phyloP scores from a whole-genome alignment of 1,140 invertebrate species.

The Melitaea cinxia region DNA sequence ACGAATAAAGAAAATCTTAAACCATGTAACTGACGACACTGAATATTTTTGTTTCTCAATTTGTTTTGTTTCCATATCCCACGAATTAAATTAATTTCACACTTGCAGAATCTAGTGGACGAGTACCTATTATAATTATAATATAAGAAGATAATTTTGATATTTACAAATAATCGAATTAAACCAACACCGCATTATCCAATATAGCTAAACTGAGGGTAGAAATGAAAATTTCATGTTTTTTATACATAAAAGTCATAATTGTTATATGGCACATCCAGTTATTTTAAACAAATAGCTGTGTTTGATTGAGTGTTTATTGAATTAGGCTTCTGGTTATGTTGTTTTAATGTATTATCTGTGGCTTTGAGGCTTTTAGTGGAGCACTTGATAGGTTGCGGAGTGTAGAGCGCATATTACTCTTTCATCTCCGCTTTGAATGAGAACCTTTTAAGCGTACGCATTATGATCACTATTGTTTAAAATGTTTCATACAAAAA shows the following conservation, averaged over 20 bases:
- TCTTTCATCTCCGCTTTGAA: constrained; percentile 1
- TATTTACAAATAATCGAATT: no score
- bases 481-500: not conserved
- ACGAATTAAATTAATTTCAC: no score
- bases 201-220: no score
- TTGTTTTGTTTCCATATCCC: not conserved
- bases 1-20: no score
- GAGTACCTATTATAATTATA: no score
- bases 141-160: no score
- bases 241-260: not conserved
- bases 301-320: constrained; percentile 65
- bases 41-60: no score
- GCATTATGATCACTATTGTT: not conserved
- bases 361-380: constrained; percentile 46
- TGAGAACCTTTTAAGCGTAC: not conserved
- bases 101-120: not conserved
- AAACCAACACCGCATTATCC: no score
- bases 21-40: no score
- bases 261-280: constrained; percentile 26
- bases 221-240: no score
- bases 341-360: constrained; percentile 48
- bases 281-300: constrained; percentile 30
- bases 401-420: constrained; percentile 8
- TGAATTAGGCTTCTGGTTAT: constrained; percentile 64
- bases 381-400: constrained; percentile 18